Evolutionary conservation across 1,140 invertebrate genomes (phyloP), one percentile per base, ranked within the genome.

Genomic region (Nephotettix cincticeps): DNA sequence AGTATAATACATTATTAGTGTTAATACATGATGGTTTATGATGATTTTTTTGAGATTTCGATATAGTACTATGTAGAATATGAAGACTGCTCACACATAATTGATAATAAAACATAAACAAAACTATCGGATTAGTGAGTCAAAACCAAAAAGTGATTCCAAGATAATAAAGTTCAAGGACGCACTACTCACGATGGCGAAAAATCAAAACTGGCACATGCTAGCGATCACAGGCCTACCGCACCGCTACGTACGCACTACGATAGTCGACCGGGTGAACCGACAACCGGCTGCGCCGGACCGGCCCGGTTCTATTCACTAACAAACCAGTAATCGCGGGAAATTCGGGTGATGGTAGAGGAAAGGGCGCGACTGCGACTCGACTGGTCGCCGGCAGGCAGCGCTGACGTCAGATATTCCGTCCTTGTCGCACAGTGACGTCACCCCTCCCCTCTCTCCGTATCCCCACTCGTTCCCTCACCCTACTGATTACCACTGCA

Each of bases 321-420:
- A 51, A 51, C 47, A 51, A 51, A 51, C 47, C 47, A 51, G 47
- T 11, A 51, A 51, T 51, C 47, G 47, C 47, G 47, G 47, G 47
- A 51, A 51, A 51, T 11, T 51, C 47, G 47, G 21, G 47, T n/a
- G 21, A 51, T 21, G 47, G 19, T 51, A 51, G 14, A 21, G 14
- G 47, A n/a, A 51, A 51, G 47, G 47, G 14, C 47, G 47, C 47
- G 47, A 51, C 47, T 51, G 47, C 47, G 47, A 51, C 47, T 51
- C 14, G 14, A 51, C 47, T 51, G 47, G 47, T 3, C 21, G 47
- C 14, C 21, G 47, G 47, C 47, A 19, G 47, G 4, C 47, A 11
- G 47, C 47, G 14, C 47, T 51, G 14, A 17, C 47, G 14, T 40
- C 36, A 40, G 6, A 9, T 17, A 17, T 17, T 40, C 36, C 17